Evolutionary conservation across 2,797 vertebrate species (phyloP), one percentile per base, ranked within the genome.

Genomic region (Acanthiza pusilla): DNA sequence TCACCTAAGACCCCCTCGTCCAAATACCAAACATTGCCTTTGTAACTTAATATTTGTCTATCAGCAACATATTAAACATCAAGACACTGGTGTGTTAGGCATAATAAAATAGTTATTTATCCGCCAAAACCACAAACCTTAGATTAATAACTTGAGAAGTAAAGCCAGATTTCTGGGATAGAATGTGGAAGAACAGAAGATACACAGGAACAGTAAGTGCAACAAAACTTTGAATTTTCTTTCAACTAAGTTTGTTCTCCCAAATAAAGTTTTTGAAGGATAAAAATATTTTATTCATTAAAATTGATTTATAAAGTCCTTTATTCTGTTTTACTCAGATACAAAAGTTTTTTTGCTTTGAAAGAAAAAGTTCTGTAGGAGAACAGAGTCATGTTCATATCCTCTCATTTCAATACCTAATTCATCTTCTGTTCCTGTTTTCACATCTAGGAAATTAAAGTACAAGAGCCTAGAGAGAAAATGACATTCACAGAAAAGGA

Each of bases 371-470:
- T 81, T 88, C 71, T 79, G 38, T 86, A 94, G 87, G 21, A 92
- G 70, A 95, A 85, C 53, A 89, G 14, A 91, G 76, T 82, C 42
- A 30, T 65, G 66, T 77, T 94, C 88, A 77, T 88, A 76, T 89
- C 61, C 72, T 82, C 42, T 90, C 25, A 17, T 91, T 96, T 94
- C 78, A 93, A 42, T 89, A 87, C 20, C 45, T 91, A 91, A 94
- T 94, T 94, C 67, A 75, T 94, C 91, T 94, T 96, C 85, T 87
- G 30, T 87, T 93, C 53, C 70, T 85, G 51, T 90, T 92, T 94
- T 93, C 54, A 62, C 91, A 72, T 90, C 94, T 95, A 96, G 92
- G 81, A 97, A 97, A 97, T 97, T 96, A 96, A 96, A 91, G 91
- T 94, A 93, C 80, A 94, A 92, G 96, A 91, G 82, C 61, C 60